Evolutionary conservation across 2,888 invertebrate genomes (phyloP), one percentile per base, ranked within the genome.

Genomic region (Odontocerum albicorne): DNA sequence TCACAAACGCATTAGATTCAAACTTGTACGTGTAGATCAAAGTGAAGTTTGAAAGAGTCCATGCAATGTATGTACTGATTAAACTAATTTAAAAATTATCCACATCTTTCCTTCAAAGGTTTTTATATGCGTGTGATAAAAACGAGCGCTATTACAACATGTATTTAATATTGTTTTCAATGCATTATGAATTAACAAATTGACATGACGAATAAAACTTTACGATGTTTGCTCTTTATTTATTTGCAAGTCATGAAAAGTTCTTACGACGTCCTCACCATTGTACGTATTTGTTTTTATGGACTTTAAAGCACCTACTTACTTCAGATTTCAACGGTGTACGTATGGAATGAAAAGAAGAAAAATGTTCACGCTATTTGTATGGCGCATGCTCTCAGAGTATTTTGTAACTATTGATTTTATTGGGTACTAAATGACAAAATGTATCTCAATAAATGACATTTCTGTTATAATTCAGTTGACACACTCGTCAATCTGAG

Each of bases 361-460:
- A n/a, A n/a, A n/a, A n/a, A n/a, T n/a, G 43, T 31, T 42, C 35
- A 43, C 36, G 35, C 19, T 47, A 47, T 54, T 50, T 50, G 38
- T 43, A 15, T 31, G 12, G 43, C 43, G 43, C 43, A 43, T 49
- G 49, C 36, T 39, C 43, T 17, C 15, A 38, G n/a, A n/a, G 36
- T 40, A 54, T 49, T 53, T 40, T 58, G 54, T 58, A 36, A 35
- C 32, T 46, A 36, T 46, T 42, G 54, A 40, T 58, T 54, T 58
- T 58, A 54, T 58, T 50, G 46, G 32, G 31, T 35, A 53, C 38
- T 57, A 52, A 57, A 57, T 47, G 57, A 52, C 52, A 52, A 53
- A 54, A 49, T 50, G 49, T 44, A 21, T 39, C 45, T 50, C 40
- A 55, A 20, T 31, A 33, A 52, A 57, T 44, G 46, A 20, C 46